Evolutionary conservation across 2,888 invertebrate genomes (phyloP), one percentile per base, ranked within the genome.

Genomic region (Lycia hirtaria): DNA sequence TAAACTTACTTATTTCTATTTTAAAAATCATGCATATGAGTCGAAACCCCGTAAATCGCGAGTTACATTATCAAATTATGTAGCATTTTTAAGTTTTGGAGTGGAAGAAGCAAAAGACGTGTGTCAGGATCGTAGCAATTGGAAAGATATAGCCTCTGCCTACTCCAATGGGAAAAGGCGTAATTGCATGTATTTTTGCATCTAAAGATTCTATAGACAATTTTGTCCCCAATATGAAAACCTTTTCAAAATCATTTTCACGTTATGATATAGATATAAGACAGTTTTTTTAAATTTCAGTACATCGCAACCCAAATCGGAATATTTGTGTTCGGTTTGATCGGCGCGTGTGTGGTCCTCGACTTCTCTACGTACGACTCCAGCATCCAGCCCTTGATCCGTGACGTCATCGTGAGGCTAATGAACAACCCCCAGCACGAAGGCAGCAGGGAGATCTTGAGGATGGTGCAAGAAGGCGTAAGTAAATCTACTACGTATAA

Each of bases 381-480:
- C 48, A 93, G 94, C 61, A 93, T 97, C 67, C 97, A 97, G 75
- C 97, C 97, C 0, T 87, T 96, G 65, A 94, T 97, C 68, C 93
- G 93, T 56, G 93, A 94, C 38, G 94, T 95, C 44, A 94, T 97
- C 88, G 91, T 93, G 20, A 86, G 93, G 41, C 93, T 97, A 56
- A 97, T 98, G 68, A 93, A 95, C 79, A 96, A 96, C 70, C 96
- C 96, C 3, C 94, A 95, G 67, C 94, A 96, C 71, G 94, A 95
- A 52, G 93, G 93, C 65, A 95, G 96, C 43, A 87, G 93, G 48
- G 90, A 93, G 66, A 94, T 95, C 45, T 92, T 98, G 17, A 94
- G 95, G 72, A 94, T 96, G 93, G 95, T 97, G 41, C 97, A 98
- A 80, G 97, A 97, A 92, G 96, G 95, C 70, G 96, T 96, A 90